These are phyloP conservation scores for Oostethus manadensis DNA, from an alignment of 2,113 vertebrate genomes.

Conservation along the genomic window DNA sequence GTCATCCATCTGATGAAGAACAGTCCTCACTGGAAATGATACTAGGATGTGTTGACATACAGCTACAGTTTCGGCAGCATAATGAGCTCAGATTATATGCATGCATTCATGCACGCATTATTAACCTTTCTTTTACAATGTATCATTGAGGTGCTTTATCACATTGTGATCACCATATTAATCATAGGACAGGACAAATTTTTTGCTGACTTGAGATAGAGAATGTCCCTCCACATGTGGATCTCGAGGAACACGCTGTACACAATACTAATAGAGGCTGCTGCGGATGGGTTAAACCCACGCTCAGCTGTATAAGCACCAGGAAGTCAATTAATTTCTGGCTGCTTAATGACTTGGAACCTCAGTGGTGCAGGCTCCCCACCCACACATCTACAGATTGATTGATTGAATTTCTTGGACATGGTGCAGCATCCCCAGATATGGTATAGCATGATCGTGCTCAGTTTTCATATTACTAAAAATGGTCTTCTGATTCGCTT, in stretches of 20 bases:
- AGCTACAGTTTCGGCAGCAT: constrained; percentile 16
- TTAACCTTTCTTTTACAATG: constrained; percentile 53
- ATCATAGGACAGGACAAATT: constrained; percentile 37
- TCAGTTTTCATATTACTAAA: constrained; percentile 42
- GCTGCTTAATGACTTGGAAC: constrained; percentile 75
- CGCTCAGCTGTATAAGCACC: constrained; percentile 64
- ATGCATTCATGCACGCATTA: constrained; percentile 27
- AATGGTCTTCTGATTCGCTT: neutral
- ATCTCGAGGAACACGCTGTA: constrained; percentile 43
- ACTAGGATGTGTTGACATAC: constrained; percentile 30
- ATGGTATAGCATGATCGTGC: constrained; percentile 41
- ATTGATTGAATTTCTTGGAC: constrained; percentile 64
- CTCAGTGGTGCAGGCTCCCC: constrained; percentile 51
- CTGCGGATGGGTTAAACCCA: constrained; percentile 60
- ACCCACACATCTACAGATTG: constrained; percentile 54
- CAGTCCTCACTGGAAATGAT: constrained; percentile 22
- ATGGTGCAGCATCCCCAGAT: constrained; percentile 54
- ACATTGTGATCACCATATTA: constrained; percentile 39
- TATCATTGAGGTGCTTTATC: constrained; percentile 47
- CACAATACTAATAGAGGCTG: constrained; percentile 59
- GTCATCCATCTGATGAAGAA: constrained; percentile 19
- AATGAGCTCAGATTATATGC: constrained; percentile 36
- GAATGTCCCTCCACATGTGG: constrained; percentile 36
- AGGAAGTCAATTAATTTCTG: constrained; percentile 75
- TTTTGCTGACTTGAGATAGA: constrained; percentile 45